Evolutionary conservation across 64 coral and sea anemone species (phyloP).

Genomic region (Pachyseris speciosa): DNA sequence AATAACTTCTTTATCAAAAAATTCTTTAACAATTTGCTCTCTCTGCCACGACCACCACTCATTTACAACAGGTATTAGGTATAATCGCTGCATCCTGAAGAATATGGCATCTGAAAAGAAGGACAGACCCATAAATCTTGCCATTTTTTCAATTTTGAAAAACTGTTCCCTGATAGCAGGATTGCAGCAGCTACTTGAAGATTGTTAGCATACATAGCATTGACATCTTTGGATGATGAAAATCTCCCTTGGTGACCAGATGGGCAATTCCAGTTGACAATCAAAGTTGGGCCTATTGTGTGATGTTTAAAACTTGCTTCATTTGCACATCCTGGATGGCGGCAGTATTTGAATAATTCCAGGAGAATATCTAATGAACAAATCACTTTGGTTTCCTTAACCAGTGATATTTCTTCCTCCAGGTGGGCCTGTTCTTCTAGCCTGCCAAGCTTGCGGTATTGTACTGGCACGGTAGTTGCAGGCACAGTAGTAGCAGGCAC

Average conservation of each 20-base stretch:
- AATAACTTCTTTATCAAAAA: too few species aligned
- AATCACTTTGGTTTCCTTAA: conserved; percentile 7
- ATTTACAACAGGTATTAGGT: too few species aligned
- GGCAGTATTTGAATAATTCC: background rate
- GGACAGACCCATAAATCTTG: too few species aligned
- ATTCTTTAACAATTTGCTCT: too few species aligned
- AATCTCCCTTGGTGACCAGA: conserved; percentile 20
- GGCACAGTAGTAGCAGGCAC: too few species aligned
- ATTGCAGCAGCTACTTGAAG: background rate
- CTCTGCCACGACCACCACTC: too few species aligned
- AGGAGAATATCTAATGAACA: background rate
- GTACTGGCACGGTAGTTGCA: too few species aligned
- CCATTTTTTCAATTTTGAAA: too few species aligned
- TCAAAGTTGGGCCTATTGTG: background rate
- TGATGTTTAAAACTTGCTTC: conserved; percentile 6
- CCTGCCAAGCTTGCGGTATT: background rate
- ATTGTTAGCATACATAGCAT: conserved; percentile 35
- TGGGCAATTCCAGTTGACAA: conserved; percentile 8
- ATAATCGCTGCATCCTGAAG: too few species aligned
- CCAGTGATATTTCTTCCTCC: conserved; percentile 27
- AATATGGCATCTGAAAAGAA: too few species aligned
- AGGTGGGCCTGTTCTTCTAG: conserved; percentile 1
- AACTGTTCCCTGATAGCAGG: too few species aligned
- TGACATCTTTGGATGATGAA: background rate
- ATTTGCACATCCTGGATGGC: background rate